Evolutionary conservation across 1,140 invertebrate species (phyloP).

Genomic region (Aphis gossypii): DNA sequence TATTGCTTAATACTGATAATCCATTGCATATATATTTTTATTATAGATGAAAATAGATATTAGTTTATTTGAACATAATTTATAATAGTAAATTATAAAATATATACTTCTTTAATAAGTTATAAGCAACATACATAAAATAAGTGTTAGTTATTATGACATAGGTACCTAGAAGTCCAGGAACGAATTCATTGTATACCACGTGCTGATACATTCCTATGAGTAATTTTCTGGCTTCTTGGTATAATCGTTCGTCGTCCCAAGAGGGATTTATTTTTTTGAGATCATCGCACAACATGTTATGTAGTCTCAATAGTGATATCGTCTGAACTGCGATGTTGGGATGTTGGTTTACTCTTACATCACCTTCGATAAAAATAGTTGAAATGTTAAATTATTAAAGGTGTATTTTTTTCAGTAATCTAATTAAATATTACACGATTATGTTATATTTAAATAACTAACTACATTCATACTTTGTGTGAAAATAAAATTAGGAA

Average conservation of each 20-base stretch:
- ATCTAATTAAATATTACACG: not conserved
- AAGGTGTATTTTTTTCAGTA: not conserved
- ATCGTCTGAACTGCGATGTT: slow-evolving; percentile 82
- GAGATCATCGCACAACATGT: slow-evolving; percentile 76
- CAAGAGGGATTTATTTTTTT: slow-evolving; percentile 72
- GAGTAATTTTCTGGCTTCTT: slow-evolving; percentile 82
- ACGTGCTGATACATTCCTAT: slow-evolving; percentile 88
- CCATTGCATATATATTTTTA: too few relatives aligned
- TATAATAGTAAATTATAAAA: too few relatives aligned
- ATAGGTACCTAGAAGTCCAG: slow-evolving; percentile 74
- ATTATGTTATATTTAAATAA: too few relatives aligned
- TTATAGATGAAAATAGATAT: too few relatives aligned
- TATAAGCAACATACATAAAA: not conserved
- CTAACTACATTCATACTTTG: too few relatives aligned
- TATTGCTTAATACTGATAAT: too few relatives aligned
- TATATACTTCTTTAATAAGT: too few relatives aligned
- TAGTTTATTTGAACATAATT: too few relatives aligned
- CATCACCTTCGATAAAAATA: slow-evolving; percentile 69
- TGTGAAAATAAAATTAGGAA: too few relatives aligned
- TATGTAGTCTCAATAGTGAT: slow-evolving; percentile 86
- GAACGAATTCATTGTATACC: slow-evolving; percentile 87
- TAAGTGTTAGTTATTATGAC: not conserved
- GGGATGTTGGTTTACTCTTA: slow-evolving; percentile 82
- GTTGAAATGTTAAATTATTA: not conserved
- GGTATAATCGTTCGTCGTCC: slow-evolving; percentile 78